Percentiles rank a stretch among this genome's conserved stretches.
These are phyloP conservation scores for Drosophila austrosaltans DNA, from an alignment of 2,888 invertebrate species.

Conservation along the genomic window DNA sequence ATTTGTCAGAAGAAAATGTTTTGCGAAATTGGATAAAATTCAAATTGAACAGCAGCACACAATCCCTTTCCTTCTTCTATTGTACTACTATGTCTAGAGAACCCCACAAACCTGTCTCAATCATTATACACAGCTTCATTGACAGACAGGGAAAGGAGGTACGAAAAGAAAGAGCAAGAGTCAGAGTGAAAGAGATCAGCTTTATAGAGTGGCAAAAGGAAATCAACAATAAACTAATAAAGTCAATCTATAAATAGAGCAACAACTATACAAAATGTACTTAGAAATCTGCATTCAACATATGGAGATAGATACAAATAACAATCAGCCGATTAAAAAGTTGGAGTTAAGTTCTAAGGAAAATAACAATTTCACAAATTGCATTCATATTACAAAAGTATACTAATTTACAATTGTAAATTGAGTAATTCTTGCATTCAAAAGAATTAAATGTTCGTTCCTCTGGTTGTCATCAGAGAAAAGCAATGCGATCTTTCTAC, in stretches of 20 bases:
- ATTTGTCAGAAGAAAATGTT: neutral
- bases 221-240: slow-evolving; percentile 48
- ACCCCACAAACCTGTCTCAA: neutral
- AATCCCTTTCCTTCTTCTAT: neutral
- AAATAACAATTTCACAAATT: neutral
- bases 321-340: neutral
- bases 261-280: slow-evolving; percentile 23
- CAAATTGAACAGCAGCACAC: neutral
- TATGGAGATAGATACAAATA: neutral
- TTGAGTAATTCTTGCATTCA: neutral
- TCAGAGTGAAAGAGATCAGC: neutral
- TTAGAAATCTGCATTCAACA: neutral
- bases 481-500: no score
- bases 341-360: slow-evolving; percentile 1
- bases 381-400: neutral
- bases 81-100: neutral
- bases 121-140: neutral
- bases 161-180: neutral
- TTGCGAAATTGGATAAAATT: neutral
- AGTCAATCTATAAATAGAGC: slow-evolving; percentile 62
- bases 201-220: neutral
- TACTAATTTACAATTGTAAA: neutral
- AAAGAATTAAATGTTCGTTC: no score
- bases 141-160: neutral
- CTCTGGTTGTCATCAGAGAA: neutral